Percentiles rank a stretch among this genome's conserved stretches.
Evolutionary conservation across 2,797 vertebrate genomes (phyloP).

Genomic region (Melanotaenia maccullochi): DNA sequence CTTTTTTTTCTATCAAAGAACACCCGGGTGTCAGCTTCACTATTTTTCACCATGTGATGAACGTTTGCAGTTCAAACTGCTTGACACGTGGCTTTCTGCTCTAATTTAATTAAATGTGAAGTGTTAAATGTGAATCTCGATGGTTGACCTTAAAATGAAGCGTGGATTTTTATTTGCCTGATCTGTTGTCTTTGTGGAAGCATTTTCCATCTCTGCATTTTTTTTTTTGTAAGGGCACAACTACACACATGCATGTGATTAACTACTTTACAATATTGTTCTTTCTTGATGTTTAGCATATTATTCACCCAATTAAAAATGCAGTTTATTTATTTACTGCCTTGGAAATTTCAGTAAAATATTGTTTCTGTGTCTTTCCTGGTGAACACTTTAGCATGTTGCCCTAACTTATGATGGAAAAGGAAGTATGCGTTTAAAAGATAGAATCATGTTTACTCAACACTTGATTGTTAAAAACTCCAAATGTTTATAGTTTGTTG

Average conservation of each 20-base stretch:
- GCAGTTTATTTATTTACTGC: constrained; percentile 29
- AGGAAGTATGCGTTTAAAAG: constrained; percentile 7
- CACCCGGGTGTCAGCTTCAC: background rate
- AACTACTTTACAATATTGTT: constrained; percentile 25
- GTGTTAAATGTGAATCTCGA: constrained; percentile 1
- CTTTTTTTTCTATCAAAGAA: background rate
- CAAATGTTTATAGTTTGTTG: constrained; percentile 15
- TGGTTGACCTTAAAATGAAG: constrained; percentile 6
- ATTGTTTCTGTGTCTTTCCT: constrained; percentile 16
- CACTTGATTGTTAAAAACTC: constrained; percentile 12
- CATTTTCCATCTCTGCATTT: constrained; percentile 7
- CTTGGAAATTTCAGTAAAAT: constrained; percentile 31
- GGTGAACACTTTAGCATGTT: constrained; percentile 14
- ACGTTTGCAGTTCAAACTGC: background rate
- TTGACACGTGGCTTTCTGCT: background rate
- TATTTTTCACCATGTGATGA: background rate
- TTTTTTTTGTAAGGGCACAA: constrained; percentile 6
- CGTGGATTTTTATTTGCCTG: constrained; percentile 12
- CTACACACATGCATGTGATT: constrained; percentile 30
- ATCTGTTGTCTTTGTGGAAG: constrained; percentile 18
- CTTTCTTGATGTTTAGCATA: constrained; percentile 21
- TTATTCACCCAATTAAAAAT: constrained; percentile 38
- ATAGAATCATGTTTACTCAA: constrained; percentile 21
- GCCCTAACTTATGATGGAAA: constrained; percentile 9
- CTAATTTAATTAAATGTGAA: constrained; percentile 14